Conservation (phyloP, 2,113 vertebrate species). For the Ranitomeya variabilis region DNA sequence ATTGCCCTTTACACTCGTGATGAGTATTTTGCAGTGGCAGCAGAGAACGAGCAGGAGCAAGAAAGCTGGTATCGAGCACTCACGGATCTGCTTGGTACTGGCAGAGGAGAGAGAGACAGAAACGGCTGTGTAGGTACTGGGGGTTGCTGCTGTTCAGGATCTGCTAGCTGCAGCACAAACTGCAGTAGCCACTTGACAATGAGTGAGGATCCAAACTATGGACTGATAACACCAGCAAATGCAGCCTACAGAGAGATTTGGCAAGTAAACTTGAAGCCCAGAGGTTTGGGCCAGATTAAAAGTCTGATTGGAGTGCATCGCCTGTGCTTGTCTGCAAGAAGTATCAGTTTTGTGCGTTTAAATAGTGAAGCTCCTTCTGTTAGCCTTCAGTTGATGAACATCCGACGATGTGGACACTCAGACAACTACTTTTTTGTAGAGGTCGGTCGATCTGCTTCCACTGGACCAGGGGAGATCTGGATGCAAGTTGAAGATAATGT, state of each 20-base stretch:
- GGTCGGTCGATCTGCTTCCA: conserved; percentile 92
- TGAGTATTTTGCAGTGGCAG: conserved; percentile 96
- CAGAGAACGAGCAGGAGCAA: conserved; percentile 92
- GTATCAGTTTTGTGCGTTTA: conserved; percentile 90
- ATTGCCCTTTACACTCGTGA: conserved; percentile 96
- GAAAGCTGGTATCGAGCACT: conserved; percentile 90
- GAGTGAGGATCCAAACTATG: conserved; percentile 83
- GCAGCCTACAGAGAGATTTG: conserved; percentile 92
- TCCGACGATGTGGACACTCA: conserved; percentile 95
- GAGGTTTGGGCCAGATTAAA: conserved; percentile 89
- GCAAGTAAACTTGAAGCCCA: conserved; percentile 94
- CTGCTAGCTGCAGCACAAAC: conserved; percentile 70
- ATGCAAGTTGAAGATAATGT: conserved; percentile 98
- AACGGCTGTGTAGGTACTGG: conserved; percentile 65
- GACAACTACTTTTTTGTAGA: conserved; percentile 99
- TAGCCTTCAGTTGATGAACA: conserved; percentile 94
- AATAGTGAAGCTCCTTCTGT: conserved; percentile 90
- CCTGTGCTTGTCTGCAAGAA: conserved; percentile 90
- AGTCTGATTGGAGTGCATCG: conserved; percentile 91
- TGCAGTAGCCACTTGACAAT: conserved; percentile 70
- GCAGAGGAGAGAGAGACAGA: conserved; percentile 70
- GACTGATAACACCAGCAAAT: conserved; percentile 78
- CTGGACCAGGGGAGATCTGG: conserved; percentile 96
- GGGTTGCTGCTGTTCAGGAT: conserved; percentile 38
- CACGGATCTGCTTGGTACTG: conserved; percentile 84